Base-by-base conservation (phyloP, 2,797 vertebrate species). In the Potorous gilbertii region DNA sequence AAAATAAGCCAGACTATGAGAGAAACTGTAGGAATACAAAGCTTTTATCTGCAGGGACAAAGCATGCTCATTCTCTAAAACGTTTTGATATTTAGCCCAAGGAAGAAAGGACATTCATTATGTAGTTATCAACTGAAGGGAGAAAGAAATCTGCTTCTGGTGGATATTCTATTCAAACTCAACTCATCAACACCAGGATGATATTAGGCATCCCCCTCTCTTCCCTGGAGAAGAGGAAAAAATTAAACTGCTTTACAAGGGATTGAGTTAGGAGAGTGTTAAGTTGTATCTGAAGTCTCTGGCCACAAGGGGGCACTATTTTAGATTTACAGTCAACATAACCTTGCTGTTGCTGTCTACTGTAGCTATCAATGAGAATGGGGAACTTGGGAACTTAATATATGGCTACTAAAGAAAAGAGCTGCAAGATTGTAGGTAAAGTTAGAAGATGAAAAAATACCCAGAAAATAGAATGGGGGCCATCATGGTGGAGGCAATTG, bases 151-250 rank as follows among this genome's bases (percentile, higher is more conserved):
- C 50, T 91, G 54, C 34, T 28, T 40, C 87, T 57, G 81, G 89
- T 92, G 59, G 46, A 14, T 94, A 90, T 96, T 97, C 57, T 94
- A 90, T 94, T 97, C 81, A 93, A 27, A 93, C 27, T 94, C 93
- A 89, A 59, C 91, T 93, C 11, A 31, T 62, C 1, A 40, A n/a
- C 14, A 89, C 93, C 54, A 95, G 54, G 40, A 55, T 55, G 95
- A 54, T 5, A n/a, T 57, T 50, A 93, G 54, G 66, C 66, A 46
- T 40, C 18, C 21, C 18, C 40, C 50, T 52, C 50, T 52, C 50
- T 52, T 52, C 50, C 50, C n/a, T 81, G 18, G 66, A 81, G 74
- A 81, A 46, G 62, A n/a, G 16, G 16, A 1, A 18, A 18, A 8
- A 8, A 40, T 2, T 9, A 74, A 16, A 16, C n/a, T 81, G 21